Conservation (phyloP, 2,113 vertebrate genomes). For the Cinclus cinclus region DNA sequence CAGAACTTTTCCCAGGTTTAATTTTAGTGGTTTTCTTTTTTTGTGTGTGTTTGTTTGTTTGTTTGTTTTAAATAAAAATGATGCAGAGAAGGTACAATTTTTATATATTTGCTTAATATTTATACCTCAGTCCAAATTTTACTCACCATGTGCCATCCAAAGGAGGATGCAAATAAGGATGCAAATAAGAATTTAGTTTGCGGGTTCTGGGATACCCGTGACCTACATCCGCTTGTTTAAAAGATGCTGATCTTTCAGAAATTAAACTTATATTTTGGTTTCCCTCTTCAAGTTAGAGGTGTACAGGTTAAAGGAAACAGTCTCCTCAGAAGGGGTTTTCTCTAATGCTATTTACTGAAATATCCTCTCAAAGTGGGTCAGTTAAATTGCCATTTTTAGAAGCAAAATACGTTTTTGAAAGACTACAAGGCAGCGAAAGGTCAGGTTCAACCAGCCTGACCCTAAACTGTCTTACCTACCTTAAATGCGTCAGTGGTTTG, state of each 20-base stretch:
- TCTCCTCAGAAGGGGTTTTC: slow-evolving; percentile 54
- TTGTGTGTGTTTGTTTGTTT: background rate
- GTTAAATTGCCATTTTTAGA: slow-evolving; percentile 50
- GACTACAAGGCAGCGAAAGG: background rate
- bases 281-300: slow-evolving; percentile 44
- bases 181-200: background rate
- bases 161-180: background rate
- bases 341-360: slow-evolving; percentile 70
- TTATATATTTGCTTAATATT: background rate
- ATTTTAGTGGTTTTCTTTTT: background rate
- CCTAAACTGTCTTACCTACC: background rate
- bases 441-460: background rate
- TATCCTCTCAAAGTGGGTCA: slow-evolving; percentile 75
- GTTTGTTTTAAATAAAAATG: background rate
- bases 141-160: background rate
- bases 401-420: background rate
- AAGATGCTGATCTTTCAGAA: slow-evolving; percentile 2
- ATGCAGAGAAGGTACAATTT: background rate
- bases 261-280: slow-evolving; percentile 9
- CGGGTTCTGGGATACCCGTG: background rate
- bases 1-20: background rate
- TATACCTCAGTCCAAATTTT: background rate
- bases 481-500: slow-evolving; percentile 31
- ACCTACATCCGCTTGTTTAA: background rate
- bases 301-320: slow-evolving; percentile 67